Conservation (phyloP, 2,113 vertebrate species). For the Phalacrocorax aristotelis region DNA sequence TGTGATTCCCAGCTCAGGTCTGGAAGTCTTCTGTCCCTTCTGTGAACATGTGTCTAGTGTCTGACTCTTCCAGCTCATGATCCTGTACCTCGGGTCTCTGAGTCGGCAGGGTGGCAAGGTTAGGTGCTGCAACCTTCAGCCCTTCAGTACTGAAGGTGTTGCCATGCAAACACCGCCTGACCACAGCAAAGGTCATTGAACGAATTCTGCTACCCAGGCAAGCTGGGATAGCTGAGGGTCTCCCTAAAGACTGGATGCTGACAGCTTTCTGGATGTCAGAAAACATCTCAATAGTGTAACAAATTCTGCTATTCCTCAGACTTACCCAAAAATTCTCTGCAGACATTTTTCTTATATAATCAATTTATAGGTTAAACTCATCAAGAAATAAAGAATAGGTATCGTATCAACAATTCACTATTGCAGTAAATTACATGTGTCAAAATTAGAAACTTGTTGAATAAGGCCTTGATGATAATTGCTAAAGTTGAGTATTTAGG, state of each 20-base stretch:
- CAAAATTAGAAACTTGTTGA: conserved; percentile 39
- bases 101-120: not conserved
- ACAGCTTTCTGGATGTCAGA: not conserved
- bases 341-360: conserved; percentile 34
- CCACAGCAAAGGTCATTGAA: not conserved
- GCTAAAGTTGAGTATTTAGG: conserved; percentile 5
- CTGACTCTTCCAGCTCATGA: not conserved
- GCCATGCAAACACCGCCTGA: accelerated
- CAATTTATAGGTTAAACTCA: conserved; percentile 57
- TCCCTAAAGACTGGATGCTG: not conserved
- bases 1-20: not conserved
- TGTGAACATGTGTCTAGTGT: not conserved
- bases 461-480: conserved; percentile 40
- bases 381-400: conserved; percentile 46
- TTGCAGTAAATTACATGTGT: conserved; percentile 4
- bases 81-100: not conserved
- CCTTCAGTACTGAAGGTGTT: not conserved
- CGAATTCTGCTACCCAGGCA: not conserved
- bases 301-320: not conserved
- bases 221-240: not conserved
- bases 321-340: not conserved
- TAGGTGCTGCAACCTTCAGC: not conserved
- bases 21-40: not conserved
- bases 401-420: not conserved
- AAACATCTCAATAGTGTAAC: not conserved